Percentiles rank a stretch among this genome's conserved stretches.
Evolutionary conservation across 2,797 vertebrate genomes (phyloP).

Genomic region (Salmo trutta): DNA sequence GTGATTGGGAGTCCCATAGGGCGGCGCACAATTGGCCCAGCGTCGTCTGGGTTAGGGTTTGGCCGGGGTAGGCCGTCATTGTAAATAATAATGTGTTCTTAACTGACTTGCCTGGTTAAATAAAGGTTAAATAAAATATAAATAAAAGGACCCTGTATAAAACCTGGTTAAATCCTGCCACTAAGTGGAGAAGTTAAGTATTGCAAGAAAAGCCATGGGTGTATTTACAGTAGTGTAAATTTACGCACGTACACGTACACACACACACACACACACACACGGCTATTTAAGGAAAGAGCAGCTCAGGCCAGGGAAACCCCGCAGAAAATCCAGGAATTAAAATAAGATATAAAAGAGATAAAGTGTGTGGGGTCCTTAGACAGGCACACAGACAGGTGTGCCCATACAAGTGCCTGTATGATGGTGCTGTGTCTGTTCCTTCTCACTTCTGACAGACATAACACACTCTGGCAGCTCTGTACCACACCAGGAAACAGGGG

Average conservation of each 20-base stretch:
- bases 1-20: too few relatives aligned
- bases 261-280: too few relatives aligned
- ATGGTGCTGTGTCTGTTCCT: background rate
- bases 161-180: constrained; percentile 56
- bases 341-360: background rate
- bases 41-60: too few relatives aligned
- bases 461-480: background rate
- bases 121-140: too few relatives aligned
- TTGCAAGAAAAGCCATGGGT: constrained; percentile 16
- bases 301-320: background rate
- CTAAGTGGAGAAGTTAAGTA: constrained; percentile 52
- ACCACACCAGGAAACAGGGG: background rate
- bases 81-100: too few relatives aligned
- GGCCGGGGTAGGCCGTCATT: too few relatives aligned
- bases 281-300: background rate
- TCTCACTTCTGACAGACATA: constrained; percentile 22
- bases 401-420: background rate
- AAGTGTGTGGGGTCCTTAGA: background rate
- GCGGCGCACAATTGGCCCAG: too few relatives aligned
- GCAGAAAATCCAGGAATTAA: background rate
- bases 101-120: too few relatives aligned
- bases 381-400: constrained; percentile 2
- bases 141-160: background rate
- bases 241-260: background rate
- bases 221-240: background rate